A percentile compares a stretch with the other conserved stretches of the same genome.
Conservation (phyloP, 2,113 vertebrate species). For the Semnornis frantzii region DNA sequence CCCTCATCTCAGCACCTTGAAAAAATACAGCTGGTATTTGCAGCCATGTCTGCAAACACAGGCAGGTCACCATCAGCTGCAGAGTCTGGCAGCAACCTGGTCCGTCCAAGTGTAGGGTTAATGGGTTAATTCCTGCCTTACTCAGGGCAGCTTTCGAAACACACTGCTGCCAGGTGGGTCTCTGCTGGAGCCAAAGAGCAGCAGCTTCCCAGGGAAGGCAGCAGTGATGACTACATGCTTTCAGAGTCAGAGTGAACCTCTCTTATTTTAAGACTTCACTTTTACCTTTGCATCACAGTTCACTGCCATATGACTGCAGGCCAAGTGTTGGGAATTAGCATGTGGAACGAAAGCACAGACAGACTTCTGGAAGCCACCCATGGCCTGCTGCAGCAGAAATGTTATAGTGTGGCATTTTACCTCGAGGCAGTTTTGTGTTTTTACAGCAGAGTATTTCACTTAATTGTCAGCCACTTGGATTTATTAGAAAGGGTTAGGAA, state of each 20-base stretch:
- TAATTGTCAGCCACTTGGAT: not conserved
- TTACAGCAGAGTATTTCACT: not conserved
- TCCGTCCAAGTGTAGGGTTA: not conserved
- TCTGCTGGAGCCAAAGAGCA: conserved; percentile 32
- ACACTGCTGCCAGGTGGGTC: not conserved
- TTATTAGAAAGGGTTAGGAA: not conserved
- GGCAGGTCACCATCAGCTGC: not conserved
- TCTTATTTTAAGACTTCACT: conserved; percentile 41
- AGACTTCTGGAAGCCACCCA: not conserved
- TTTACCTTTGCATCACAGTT: conserved; percentile 1
- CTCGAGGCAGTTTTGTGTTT: not conserved
- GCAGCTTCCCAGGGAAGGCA: conserved; percentile 34
- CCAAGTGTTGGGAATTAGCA: conserved; percentile 4
- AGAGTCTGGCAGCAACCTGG: not conserved
- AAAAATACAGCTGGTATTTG: not conserved
- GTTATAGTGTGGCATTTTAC: not conserved
- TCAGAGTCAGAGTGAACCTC: not conserved
- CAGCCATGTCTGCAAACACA: not conserved
- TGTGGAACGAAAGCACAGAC: not conserved
- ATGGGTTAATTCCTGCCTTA: not conserved
- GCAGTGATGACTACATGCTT: conserved; percentile 41
- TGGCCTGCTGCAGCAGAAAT: not conserved
- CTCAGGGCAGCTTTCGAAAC: not conserved
- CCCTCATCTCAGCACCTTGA: not conserved
- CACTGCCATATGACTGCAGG: conserved; percentile 1